These are phyloP conservation scores for Oryzias melastigma DNA, from an alignment of 2,113 vertebrate genomes.

Conservation along the genomic window DNA sequence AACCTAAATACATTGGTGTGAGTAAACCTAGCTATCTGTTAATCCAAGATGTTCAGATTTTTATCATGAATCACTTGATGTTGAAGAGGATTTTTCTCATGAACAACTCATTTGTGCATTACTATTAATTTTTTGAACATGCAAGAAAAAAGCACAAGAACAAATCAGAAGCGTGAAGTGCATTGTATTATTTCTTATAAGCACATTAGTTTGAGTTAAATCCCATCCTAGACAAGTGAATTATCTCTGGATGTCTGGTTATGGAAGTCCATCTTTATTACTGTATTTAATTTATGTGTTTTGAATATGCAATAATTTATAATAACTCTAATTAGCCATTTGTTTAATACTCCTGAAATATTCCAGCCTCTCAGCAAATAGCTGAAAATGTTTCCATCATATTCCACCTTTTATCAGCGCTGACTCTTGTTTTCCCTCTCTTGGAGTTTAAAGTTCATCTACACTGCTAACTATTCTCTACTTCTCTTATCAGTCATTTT, in stretches of 20 bases:
- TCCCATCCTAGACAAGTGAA: background rate
- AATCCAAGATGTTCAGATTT: too few relatives aligned
- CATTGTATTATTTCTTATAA: background rate
- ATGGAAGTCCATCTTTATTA: conserved; percentile 1
- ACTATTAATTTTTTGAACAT: too few relatives aligned
- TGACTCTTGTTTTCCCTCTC: conserved; percentile 14
- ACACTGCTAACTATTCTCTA: conserved; percentile 41
- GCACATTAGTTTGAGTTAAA: background rate
- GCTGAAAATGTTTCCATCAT: conserved; percentile 36
- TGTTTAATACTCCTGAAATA: conserved; percentile 28
- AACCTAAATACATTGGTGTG: too few relatives aligned
- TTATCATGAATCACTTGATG: too few relatives aligned
- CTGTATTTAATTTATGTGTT: background rate
- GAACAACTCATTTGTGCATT: too few relatives aligned
- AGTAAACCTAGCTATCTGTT: too few relatives aligned
- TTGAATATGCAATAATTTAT: conserved; percentile 17
- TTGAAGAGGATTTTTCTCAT: too few relatives aligned
- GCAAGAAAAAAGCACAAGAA: too few relatives aligned
- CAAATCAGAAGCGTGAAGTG: background rate
- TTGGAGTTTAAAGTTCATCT: conserved; percentile 43
- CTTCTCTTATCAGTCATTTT: conserved; percentile 64
- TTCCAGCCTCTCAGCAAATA: conserved; percentile 22
- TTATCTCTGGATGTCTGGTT: background rate
- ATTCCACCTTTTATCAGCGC: conserved; percentile 34
- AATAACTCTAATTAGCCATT: conserved; percentile 8